A percentile compares a stretch with the other conserved stretches of the same genome.
phyloP scores from a whole-genome alignment of 2,113 vertebrate genomes.

The Chiloscyllium plagiosum region DNA sequence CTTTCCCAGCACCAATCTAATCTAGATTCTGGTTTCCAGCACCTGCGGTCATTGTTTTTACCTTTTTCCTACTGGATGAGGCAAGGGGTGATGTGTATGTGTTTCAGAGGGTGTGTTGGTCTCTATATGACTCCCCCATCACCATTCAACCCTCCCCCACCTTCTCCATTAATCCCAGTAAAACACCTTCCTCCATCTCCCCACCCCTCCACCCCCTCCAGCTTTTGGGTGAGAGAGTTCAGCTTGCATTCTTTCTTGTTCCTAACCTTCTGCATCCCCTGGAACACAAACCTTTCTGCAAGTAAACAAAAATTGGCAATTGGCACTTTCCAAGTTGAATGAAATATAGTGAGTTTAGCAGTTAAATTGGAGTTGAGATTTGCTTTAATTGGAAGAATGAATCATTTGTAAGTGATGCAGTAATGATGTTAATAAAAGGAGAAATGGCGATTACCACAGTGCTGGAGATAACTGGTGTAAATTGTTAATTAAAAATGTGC shows the following conservation, averaged over 20 bases:
- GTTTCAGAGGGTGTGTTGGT: too few species aligned
- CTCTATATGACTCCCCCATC: too few species aligned
- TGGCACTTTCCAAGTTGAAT: neutral
- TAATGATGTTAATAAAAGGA: conserved; percentile 10
- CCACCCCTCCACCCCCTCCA: too few species aligned
- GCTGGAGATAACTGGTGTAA: neutral
- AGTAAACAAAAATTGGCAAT: neutral
- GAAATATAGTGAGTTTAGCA: neutral
- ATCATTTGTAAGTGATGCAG: neutral
- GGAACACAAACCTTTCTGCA: neutral
- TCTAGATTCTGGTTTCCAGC: too few species aligned
- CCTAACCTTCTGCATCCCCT: neutral
- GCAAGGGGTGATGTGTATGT: too few species aligned
- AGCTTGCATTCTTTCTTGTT: neutral
- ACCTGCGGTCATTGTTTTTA: too few species aligned
- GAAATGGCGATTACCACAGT: conserved; percentile 7
- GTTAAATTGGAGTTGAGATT: conserved; percentile 24
- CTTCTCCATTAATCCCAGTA: neutral
- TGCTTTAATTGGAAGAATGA: conserved; percentile 23
- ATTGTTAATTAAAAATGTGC: conserved; percentile 6
- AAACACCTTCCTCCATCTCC: neutral
- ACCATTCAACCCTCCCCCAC: too few species aligned
- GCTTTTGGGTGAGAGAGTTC: neutral
- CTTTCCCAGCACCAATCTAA: too few species aligned
- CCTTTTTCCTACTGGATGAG: too few species aligned